Base-by-base conservation (phyloP, 2,797 vertebrate species). In the Vultur gryphus region DNA sequence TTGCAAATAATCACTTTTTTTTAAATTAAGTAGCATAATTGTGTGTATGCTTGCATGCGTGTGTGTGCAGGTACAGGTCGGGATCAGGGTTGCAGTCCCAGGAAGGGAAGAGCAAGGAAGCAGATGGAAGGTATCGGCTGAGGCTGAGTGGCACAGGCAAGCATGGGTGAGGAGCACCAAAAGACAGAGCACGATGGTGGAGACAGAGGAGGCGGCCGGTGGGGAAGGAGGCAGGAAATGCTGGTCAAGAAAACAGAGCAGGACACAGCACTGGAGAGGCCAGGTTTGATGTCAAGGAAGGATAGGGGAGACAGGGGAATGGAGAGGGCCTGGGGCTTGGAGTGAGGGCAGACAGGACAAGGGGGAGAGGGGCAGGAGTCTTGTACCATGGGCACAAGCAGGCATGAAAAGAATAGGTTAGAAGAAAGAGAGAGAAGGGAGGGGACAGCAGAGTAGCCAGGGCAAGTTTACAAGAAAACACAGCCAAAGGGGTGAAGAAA, bases 121-220 rank as follows among this genome's bases (percentile, higher is more conserved):
- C 8, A 65, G 43, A 17, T 58, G 29, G 72, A 78, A 44, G 28
- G 31, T 66, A 33, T 59, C 28, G 44, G 18, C 29, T 55, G 28
- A 55, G 46, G 39, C 26, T 75, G 49, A 64, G 29, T 4, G 10
- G 24, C 44, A 28, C 28, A 54, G 52, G n/a, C 0, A 0, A 54
- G 35, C 57, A 49, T 1, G 1, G 55, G 23, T 44, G 31, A 49
- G 35, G 39, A 76, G 11, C 25, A 73, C 20, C 41, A 23, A 51
- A 73, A 80, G 26, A 16, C 16, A 37, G 18, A 62, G 33, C 26
- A 16, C 1, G 1, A 16, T 23, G 9, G 25, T 28, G 26, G 57
- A 48, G 31, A 37, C 0, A 13, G 51, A 65, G 14, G 25, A 57
- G 6, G 11, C 25, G 4, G 2, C 4, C 20, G 20, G 11, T 49